phyloP scores from a whole-genome alignment of 2,888 invertebrate genomes.

The Nysson spinosus region DNA sequence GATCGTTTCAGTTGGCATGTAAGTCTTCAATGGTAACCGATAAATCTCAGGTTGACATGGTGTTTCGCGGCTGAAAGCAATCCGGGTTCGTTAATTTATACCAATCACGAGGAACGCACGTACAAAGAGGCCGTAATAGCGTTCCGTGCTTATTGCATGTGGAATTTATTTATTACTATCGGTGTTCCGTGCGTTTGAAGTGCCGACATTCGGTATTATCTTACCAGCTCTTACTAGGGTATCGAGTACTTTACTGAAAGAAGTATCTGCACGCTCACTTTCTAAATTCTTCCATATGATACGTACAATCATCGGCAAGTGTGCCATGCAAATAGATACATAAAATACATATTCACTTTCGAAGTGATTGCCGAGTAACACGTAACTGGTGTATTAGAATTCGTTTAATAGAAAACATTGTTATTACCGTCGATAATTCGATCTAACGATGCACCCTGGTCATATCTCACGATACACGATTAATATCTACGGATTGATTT shows the following conservation, averaged over 20 bases:
- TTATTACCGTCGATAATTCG: background rate
- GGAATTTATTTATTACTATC: slow-evolving; percentile 60
- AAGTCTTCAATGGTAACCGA: slow-evolving; percentile 46
- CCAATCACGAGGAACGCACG: slow-evolving; percentile 44
- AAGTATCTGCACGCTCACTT: slow-evolving; percentile 35
- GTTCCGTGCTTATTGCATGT: slow-evolving; percentile 39
- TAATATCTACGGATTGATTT: slow-evolving; percentile 28
- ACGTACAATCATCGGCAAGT: slow-evolving; percentile 20
- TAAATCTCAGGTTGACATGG: slow-evolving; percentile 51
- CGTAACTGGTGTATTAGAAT: slow-evolving; percentile 6
- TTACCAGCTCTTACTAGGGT: slow-evolving; percentile 7
- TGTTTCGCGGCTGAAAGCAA: slow-evolving; percentile 45
- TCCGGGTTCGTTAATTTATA: slow-evolving; percentile 47
- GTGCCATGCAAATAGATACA: slow-evolving; percentile 16
- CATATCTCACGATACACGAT: slow-evolving; percentile 6
- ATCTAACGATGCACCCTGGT: too few relatives aligned
- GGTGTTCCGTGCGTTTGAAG: slow-evolving; percentile 45
- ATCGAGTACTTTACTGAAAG: slow-evolving; percentile 23
- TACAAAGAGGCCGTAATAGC: slow-evolving; percentile 51
- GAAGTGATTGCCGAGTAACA: slow-evolving; percentile 7
- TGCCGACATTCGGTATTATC: slow-evolving; percentile 48
- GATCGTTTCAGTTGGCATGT: slow-evolving; percentile 27
- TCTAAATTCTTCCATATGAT: slow-evolving; percentile 56
- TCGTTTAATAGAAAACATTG: slow-evolving; percentile 9
- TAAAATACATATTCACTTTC: slow-evolving; percentile 3